Percentiles rank a stretch among this genome's conserved stretches.
Conservation (phyloP, 2,113 vertebrate genomes). For the Chionomys nivalis region DNA sequence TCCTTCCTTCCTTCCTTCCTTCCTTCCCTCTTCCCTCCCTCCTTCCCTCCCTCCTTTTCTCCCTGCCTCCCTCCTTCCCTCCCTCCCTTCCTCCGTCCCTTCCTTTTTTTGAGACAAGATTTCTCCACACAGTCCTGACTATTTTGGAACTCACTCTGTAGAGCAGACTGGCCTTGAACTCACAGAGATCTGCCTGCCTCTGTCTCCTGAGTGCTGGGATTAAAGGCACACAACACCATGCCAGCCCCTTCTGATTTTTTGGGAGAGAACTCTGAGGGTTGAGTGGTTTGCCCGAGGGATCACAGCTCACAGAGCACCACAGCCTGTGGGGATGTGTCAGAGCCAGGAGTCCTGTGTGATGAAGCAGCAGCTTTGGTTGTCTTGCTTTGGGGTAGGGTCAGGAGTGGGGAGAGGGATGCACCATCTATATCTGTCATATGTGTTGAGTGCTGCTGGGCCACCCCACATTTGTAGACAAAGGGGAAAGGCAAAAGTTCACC, state of each 20-base stretch:
- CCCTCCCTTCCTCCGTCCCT: background rate
- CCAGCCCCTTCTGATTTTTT: background rate
- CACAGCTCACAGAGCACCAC: background rate
- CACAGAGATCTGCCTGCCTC: background rate
- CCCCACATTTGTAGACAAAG: accelerated
- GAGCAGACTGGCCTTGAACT: background rate
- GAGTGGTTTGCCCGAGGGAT: background rate
- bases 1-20: accelerated
- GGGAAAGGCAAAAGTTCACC: background rate
- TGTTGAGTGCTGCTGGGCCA: background rate
- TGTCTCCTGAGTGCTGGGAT: background rate
- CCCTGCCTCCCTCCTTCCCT: accelerated
- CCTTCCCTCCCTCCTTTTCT: accelerated
- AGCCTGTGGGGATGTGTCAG: background rate
- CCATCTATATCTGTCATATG: accelerated
- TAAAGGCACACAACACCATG: background rate
- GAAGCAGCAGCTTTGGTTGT: background rate
- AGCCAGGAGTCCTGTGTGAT: too few relatives aligned
- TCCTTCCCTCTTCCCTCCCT: too few relatives aligned
- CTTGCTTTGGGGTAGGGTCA: too few relatives aligned
- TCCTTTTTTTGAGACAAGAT: background rate
- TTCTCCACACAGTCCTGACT: background rate
- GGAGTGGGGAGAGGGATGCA: background rate
- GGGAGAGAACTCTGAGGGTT: background rate
- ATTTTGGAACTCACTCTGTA: background rate